Evolutionary conservation across 2,113 vertebrate species (phyloP).

Genomic region (Pollachius pollachius): DNA sequence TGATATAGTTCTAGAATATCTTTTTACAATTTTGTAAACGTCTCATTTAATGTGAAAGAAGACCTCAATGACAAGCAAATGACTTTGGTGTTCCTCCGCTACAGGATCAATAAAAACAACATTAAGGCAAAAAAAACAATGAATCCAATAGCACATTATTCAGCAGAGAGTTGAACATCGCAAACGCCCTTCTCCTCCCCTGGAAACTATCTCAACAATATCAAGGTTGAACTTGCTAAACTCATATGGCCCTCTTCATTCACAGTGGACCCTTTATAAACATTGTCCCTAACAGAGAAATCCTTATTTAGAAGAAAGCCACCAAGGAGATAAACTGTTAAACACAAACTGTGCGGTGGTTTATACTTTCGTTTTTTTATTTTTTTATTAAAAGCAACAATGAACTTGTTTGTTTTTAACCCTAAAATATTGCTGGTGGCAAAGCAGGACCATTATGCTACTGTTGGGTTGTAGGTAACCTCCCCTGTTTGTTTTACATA

Average conservation of each 20-base stretch:
- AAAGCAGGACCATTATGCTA: too few species aligned
- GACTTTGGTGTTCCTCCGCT: conserved; percentile 73
- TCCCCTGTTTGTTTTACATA: too few species aligned
- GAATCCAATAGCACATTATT: conserved; percentile 36
- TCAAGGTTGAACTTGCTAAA: conserved; percentile 25
- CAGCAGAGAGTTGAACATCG: conserved; percentile 27
- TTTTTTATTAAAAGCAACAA: conserved; percentile 35
- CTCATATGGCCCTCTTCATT: conserved; percentile 36
- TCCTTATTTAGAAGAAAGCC: conserved; percentile 36
- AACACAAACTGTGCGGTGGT: conserved; percentile 19
- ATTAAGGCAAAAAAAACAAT: conserved; percentile 6
- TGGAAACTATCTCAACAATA: conserved; percentile 13
- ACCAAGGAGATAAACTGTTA: conserved; percentile 41
- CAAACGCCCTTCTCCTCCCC: conserved; percentile 20
- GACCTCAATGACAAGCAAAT: conserved; percentile 67
- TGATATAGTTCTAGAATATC: conserved; percentile 74
- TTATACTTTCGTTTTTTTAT: conserved; percentile 41
- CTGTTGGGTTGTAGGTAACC: too few species aligned
- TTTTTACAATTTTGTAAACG: conserved; percentile 60
- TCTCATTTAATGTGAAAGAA: conserved; percentile 56
- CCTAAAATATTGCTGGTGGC: too few species aligned
- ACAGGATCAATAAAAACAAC: conserved; percentile 49
- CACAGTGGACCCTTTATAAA: conserved; percentile 57
- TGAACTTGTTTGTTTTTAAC: conserved; percentile 38
- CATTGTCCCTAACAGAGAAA: conserved; percentile 34